Evolutionary conservation across 2,888 invertebrate species (phyloP).

Genomic region (Sepioteuthis lessoniana): DNA sequence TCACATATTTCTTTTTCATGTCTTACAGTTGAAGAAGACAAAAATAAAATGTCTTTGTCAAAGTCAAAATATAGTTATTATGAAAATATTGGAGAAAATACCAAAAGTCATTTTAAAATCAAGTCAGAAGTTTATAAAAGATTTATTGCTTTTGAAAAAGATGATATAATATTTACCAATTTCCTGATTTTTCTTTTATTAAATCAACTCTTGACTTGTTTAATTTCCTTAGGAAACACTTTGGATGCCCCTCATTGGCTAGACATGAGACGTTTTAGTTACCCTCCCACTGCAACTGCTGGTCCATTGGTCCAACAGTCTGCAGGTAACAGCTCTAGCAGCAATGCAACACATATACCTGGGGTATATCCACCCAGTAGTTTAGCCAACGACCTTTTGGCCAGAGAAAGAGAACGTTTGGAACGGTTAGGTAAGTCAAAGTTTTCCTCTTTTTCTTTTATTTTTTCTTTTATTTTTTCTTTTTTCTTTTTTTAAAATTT

Average conservation of each 20-base stretch:
- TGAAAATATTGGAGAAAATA: no score
- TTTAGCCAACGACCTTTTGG: constrained; percentile 83
- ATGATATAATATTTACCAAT: not conserved
- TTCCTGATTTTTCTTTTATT: not conserved
- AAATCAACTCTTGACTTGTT: not conserved
- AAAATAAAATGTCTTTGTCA: no score
- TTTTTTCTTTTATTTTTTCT: not conserved
- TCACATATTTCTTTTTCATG: no score
- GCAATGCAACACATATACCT: constrained; percentile 69
- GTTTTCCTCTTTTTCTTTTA: not conserved
- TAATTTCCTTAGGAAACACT: constrained; percentile 57
- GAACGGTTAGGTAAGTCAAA: constrained; percentile 78
- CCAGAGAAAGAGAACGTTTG: constrained; percentile 89
- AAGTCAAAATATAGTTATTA: no score
- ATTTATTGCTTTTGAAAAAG: no score
- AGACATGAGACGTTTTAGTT: constrained; percentile 80
- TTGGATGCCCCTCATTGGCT: constrained; percentile 81
- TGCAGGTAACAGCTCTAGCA: constrained; percentile 77
- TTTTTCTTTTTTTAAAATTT: no score
- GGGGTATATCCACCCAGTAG: constrained; percentile 76
- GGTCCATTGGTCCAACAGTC: constrained; percentile 64
- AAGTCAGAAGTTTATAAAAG: no score
- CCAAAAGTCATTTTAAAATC: no score
- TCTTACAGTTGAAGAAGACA: no score
- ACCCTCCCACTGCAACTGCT: constrained; percentile 76